Percentiles rank a stretch among this genome's conserved stretches.
Conservation (phyloP, 2,113 vertebrate genomes). For the Indicator maculatus region DNA sequence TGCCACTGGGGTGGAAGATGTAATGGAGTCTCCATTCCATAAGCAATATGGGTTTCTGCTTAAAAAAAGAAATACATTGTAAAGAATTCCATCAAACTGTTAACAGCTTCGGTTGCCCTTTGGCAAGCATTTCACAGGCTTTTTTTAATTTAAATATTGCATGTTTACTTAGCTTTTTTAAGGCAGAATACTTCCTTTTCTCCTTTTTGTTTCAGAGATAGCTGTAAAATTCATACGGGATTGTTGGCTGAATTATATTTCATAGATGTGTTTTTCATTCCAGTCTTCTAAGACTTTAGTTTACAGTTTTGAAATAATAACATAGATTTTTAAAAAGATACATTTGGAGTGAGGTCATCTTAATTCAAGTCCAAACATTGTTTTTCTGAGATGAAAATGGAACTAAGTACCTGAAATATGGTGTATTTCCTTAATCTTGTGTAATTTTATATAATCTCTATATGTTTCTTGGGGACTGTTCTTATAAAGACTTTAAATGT, state of each 20-base stretch:
- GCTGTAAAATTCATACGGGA: neutral
- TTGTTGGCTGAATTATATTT: neutral
- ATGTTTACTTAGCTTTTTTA: constrained; percentile 31
- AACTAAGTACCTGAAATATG: neutral
- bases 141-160: constrained; percentile 53
- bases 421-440: constrained; percentile 18
- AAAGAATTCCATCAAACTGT: constrained; percentile 63
- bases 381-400: constrained; percentile 11
- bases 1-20: constrained; percentile 34
- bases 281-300: neutral
- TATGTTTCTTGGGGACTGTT: constrained; percentile 3
- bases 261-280: neutral
- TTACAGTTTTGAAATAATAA: neutral
- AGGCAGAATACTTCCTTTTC: neutral
- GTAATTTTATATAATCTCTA: constrained; percentile 12
- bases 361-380: constrained; percentile 18
- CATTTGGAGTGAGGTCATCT: constrained; percentile 9
- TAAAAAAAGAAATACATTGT: constrained; percentile 57
- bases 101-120: constrained; percentile 38
- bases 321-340: neutral
- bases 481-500: neutral
- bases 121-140: constrained; percentile 14
- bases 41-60: constrained; percentile 36
- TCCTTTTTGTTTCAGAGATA: neutral
- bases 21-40: constrained; percentile 62